Conservation (phyloP, 2,797 vertebrate species). For the Gorsachius magnificus region DNA sequence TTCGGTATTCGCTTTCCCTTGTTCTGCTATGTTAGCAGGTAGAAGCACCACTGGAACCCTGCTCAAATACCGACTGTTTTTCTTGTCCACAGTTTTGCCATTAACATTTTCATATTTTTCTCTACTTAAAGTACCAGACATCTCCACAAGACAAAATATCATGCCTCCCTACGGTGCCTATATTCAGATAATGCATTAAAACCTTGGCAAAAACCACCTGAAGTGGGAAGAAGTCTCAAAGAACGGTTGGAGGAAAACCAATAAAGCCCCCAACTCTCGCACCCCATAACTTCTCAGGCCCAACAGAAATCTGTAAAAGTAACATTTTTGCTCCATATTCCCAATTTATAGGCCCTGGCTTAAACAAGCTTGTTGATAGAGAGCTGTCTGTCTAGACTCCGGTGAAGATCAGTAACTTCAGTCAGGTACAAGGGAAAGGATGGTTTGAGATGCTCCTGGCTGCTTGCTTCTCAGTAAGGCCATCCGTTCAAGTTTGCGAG, state of each 20-base stretch:
- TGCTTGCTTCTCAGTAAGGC: not conserved
- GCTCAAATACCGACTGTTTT: not conserved
- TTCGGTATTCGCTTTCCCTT: not conserved
- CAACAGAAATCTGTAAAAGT: not conserved
- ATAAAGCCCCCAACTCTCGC: not conserved
- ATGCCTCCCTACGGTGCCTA: not conserved
- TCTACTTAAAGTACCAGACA: not conserved
- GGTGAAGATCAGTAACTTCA: not conserved
- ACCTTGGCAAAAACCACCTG: not conserved
- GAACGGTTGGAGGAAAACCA: not conserved
- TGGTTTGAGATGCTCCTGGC: not conserved
- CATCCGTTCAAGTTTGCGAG: accelerated
- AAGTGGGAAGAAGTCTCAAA: not conserved
- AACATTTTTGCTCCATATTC: not conserved
- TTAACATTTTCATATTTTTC: not conserved
- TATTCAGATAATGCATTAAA: not conserved
- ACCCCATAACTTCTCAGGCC: not conserved
- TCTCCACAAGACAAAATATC: not conserved
- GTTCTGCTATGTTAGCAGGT: not conserved
- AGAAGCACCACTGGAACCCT: not conserved
- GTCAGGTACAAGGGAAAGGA: not conserved
- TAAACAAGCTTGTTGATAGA: not conserved
- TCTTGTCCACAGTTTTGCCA: not conserved
- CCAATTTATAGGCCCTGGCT: not conserved
- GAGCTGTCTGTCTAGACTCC: not conserved